Percentiles rank a stretch among this genome's conserved stretches.
Evolutionary conservation across 2,797 vertebrate genomes (phyloP).

Genomic region (Rhinatrema bivittatum): DNA sequence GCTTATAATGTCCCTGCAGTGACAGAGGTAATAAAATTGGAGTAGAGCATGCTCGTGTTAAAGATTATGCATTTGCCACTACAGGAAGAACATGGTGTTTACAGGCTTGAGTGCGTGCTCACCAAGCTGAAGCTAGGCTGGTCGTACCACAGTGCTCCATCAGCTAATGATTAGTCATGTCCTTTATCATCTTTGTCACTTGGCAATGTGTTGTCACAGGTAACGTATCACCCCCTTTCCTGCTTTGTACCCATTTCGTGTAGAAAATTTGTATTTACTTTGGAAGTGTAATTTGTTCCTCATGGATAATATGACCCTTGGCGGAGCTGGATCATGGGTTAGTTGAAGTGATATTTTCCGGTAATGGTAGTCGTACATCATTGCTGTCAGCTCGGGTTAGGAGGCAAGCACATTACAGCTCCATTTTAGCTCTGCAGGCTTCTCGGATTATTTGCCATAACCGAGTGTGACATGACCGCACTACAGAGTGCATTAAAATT

Average conservation of each 20-base stretch:
- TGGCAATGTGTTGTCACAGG: constrained; percentile 63
- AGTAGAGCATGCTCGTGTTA: constrained; percentile 54
- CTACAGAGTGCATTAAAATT: constrained; percentile 98
- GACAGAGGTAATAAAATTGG: constrained; percentile 57
- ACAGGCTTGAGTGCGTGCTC: constrained; percentile 65
- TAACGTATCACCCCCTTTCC: constrained; percentile 52
- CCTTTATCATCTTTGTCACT: constrained; percentile 86
- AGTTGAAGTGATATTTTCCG: constrained; percentile 99
- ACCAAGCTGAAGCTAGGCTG: constrained; percentile 63
- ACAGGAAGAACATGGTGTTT: constrained; percentile 68
- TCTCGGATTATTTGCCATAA: constrained; percentile 99
- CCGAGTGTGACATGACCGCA: constrained; percentile 98
- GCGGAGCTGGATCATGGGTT: constrained; percentile 98
- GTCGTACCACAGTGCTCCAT: constrained; percentile 67
- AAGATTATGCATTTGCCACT: constrained; percentile 69
- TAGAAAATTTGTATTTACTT: constrained; percentile 99
- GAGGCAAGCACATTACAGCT: constrained; percentile 98
- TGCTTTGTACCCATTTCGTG: constrained; percentile 78
- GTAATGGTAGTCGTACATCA: constrained; percentile 99
- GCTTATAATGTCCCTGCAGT: constrained; percentile 44
- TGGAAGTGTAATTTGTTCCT: constrained; percentile 99
- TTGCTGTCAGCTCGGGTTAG: constrained; percentile 98
- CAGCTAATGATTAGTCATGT: constrained; percentile 79
- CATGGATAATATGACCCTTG: constrained; percentile 99
- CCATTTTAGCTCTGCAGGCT: constrained; percentile 99